Evolutionary conservation across 2,888 invertebrate genomes (phyloP), one percentile per base, ranked within the genome.

Genomic region (Syrphus vitripennis): DNA sequence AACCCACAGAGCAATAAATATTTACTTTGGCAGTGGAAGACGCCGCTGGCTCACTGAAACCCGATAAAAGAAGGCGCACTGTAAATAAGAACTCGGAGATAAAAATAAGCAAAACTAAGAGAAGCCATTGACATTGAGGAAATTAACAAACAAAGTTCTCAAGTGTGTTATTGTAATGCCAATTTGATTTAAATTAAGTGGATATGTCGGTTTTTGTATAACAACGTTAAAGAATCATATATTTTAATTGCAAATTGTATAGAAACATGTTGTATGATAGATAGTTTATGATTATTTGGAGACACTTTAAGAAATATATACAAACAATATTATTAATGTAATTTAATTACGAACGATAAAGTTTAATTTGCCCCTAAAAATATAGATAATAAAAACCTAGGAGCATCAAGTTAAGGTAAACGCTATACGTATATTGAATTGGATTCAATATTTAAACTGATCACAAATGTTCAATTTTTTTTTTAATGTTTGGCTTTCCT

Each of bases 121-220:
- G 45, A 65, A 45, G 65, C 65, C 65, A 65, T 65, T 65, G 65
- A 65, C 65, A 29, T 45, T 29, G 14, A 45, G 10, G 31, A 65
- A 45, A 65, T 63, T 63, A 19, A 61, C 5, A 21, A 61, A 61
- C 19, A 57, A 61, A 40, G n/a, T 42, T 26, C 5, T 65, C 21
- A 48, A 65, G 34, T 34, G n/a, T 37, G 21, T 34, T 48, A 10
- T 67, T 67, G 34, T 50, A 26, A 48, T 34, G 16, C 21, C 24
- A 34, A 34, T 67, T 37, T 34, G 10, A 21, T 67, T 0, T 21
- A 10, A 48, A 12, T 42, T 29, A 29, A 19, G 10, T 65, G 14
- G 0, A 42, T 29, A 19, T 45, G 29, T 7, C 21, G 24, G n/a
- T 40, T 14, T 57, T 57, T 57, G 7, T 21, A 57, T 61, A 40